Conservation (phyloP, 2,888 invertebrate genomes). For the Pediacus dermestoides region DNA sequence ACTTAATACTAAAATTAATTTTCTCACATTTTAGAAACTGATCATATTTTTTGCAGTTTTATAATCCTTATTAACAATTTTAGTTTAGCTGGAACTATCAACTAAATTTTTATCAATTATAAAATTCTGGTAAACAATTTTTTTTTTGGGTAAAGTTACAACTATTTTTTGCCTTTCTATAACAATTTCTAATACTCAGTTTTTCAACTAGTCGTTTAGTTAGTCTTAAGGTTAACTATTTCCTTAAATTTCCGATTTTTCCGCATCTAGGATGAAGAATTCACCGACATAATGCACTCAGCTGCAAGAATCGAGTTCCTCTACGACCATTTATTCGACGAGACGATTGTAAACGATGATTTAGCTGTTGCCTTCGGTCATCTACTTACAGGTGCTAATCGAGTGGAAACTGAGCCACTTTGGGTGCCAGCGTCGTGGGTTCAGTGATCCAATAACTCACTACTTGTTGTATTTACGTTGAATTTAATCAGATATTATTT, state of each 20-base stretch:
- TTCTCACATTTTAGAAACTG: no score
- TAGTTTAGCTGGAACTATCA: no score
- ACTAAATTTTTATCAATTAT: no score
- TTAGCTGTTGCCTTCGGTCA: slow-evolving; percentile 81
- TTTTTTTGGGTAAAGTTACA: no score
- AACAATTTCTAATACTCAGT: no score
- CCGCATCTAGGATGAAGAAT: slow-evolving; percentile 80
- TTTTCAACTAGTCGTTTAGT: no score
- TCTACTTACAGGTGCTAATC: slow-evolving; percentile 74
- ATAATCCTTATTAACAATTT: no score
- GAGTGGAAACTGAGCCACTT: slow-evolving; percentile 86
- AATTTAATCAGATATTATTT: no score
- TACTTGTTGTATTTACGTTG: slow-evolving; percentile 24
- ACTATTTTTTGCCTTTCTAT: no score
- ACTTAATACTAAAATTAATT: neutral
- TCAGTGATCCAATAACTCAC: slow-evolving; percentile 53
- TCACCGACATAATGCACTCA: slow-evolving; percentile 79
- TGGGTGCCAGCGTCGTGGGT: slow-evolving; percentile 98
- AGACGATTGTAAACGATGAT: slow-evolving; percentile 88
- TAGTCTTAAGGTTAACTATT: no score
- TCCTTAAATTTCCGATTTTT: slow-evolving; percentile 34
- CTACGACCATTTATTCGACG: slow-evolving; percentile 93
- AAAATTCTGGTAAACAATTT: no score
- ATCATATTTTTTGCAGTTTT: no score
- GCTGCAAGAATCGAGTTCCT: slow-evolving; percentile 85